Percentiles rank a stretch among this genome's conserved stretches.
These are phyloP conservation scores for Andrena bicolor DNA, from an alignment of 2,888 invertebrate species.

Conservation along the genomic window DNA sequence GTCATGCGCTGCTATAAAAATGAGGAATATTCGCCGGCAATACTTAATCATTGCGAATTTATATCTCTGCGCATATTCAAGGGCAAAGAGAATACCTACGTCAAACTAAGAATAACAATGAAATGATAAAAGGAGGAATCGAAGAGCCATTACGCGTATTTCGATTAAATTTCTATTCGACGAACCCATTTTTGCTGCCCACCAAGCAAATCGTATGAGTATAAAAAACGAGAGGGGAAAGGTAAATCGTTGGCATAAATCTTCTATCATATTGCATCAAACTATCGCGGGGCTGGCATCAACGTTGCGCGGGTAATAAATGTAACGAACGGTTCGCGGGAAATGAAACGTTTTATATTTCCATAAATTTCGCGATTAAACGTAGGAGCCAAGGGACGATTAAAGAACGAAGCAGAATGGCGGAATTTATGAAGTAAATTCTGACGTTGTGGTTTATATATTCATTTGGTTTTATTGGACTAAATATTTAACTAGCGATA, in stretches of 20 bases:
- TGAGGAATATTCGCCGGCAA: neutral
- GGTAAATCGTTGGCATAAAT: constrained; percentile 34
- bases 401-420: neutral
- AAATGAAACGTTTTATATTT: constrained; percentile 54
- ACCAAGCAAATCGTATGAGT: neutral
- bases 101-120: neutral
- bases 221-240: neutral
- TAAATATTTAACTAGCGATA: too few relatives aligned
- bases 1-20: constrained; percentile 11
- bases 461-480: too few relatives aligned
- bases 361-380: constrained; percentile 45
- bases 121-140: too few relatives aligned
- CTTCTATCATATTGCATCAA: constrained; percentile 24
- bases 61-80: neutral
- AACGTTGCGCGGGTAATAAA: constrained; percentile 15
- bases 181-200: neutral
- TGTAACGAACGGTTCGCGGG: constrained; percentile 42
- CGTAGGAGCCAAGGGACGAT: neutral
- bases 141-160: neutral
- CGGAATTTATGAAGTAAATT: neutral
- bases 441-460: neutral
- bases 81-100: neutral
- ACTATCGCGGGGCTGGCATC: neutral
- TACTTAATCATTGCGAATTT: neutral
- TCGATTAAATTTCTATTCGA: constrained; percentile 24